These are phyloP conservation scores for Otolemur garnettii DNA, from an alignment of 2,113 vertebrate genomes.

Conservation along the genomic window DNA sequence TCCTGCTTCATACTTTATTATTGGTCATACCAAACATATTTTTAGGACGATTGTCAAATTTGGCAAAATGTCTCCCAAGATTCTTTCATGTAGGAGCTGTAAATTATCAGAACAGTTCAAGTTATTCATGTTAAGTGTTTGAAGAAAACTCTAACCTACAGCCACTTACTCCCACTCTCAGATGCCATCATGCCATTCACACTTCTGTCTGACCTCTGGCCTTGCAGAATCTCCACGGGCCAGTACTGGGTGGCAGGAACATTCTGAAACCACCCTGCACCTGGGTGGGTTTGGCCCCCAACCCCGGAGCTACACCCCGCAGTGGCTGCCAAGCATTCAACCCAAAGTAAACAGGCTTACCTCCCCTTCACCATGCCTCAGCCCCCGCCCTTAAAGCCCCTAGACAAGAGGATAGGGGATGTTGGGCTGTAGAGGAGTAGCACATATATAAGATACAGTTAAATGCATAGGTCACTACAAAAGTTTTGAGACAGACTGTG, in stretches of 20 bases:
- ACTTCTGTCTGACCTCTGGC: neutral
- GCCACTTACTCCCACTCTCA: neutral
- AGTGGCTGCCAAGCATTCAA: neutral
- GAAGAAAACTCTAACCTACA: neutral
- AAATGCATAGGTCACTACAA: too few species aligned
- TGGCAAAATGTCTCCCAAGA: neutral
- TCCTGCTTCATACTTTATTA: neutral
- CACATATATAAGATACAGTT: neutral
- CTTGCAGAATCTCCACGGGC: neutral
- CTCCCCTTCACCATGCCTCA: neutral
- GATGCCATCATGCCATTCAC: neutral
- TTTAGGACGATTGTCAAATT: slow-evolving; percentile 48
- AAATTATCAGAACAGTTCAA: neutral
- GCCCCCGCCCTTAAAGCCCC: neutral
- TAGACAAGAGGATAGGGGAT: neutral
- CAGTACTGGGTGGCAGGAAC: neutral
- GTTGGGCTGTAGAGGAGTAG: neutral
- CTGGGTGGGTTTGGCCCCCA: neutral
- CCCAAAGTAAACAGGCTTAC: neutral
- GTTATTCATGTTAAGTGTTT: neutral
- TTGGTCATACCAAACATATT: neutral
- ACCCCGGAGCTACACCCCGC: neutral
- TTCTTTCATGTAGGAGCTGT: neutral
- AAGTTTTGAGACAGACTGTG: too few species aligned
- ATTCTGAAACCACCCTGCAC: neutral